Evolutionary conservation across 2,888 invertebrate genomes (phyloP), one percentile per base, ranked within the genome.

Genomic region (Ornithoptera priamus): DNA sequence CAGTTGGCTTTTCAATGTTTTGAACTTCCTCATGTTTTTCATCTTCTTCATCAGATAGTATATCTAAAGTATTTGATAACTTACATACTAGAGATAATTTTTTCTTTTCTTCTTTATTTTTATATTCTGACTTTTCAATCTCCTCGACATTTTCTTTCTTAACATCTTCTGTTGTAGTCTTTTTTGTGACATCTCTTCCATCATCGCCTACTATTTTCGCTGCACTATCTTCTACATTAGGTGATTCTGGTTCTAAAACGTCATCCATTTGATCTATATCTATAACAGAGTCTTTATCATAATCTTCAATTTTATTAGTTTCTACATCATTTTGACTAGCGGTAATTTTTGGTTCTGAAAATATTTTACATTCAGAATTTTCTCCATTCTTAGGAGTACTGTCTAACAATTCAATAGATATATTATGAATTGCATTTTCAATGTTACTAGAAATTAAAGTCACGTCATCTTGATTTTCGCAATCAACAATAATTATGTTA

Each of bases 21-120:
- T 8, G 22, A n/a, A 12, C 22, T 58, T 76, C 70, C 18, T 72
- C 58, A 53, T 73, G 72, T 53, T 71, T 64, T 46, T 87, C 86
- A 7, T 90, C 90, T 46, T 93, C 91, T 56, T 89, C 88, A 76
- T 92, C 90, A 53, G 90, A 89, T 46, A 91, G 78, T 73, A 90
- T 89, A 74, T 92, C 83, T 71, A 91, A 78, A 22, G 85, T 89
- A 72, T 90, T 89, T 18, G 87, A 87, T 59, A 90, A 76, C 74
- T 85, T 89, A 73, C 83, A 83, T 65, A 86, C 74, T 62, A 80
- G 67, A 62, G 77, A 71, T 42, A 77, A 71, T 50, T 36, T 62
- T 6, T 57, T 61, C 18, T 42, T 42, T 22, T 65, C 50, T 67
- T 57, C 42, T 12, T 36, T 17, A 46, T 60, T 18, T 62, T 58